Evolutionary conservation across 2,888 invertebrate species (phyloP).

Genomic region (Mesochorus sp.): DNA sequence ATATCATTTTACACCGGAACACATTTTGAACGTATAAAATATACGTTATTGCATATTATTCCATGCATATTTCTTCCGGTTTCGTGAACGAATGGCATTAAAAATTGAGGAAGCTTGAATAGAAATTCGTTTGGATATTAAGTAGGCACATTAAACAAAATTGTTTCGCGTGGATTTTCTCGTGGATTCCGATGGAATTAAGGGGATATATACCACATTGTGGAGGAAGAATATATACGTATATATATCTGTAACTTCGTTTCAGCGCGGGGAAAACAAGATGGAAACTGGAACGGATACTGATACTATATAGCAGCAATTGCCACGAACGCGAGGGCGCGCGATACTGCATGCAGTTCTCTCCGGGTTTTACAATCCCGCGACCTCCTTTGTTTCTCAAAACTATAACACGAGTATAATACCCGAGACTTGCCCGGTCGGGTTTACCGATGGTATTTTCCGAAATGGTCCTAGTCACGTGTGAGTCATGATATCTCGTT

Average conservation of each 20-base stretch:
- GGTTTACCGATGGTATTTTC: conserved; percentile 3
- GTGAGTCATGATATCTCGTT: not conserved
- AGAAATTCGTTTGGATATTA: conserved; percentile 19
- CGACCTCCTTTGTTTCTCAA: conserved; percentile 14
- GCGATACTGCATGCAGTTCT: not conserved
- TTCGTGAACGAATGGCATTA: too few relatives aligned
- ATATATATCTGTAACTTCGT: too few relatives aligned
- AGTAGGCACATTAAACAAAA: conserved; percentile 3
- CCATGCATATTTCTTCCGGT: too few relatives aligned
- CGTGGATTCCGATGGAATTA: conserved; percentile 22
- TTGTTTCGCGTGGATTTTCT: conserved; percentile 16
- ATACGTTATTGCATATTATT: too few relatives aligned
- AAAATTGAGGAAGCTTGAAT: too few relatives aligned
- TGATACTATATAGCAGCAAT: too few relatives aligned
- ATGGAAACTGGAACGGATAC: conserved; percentile 32
- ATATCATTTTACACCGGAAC: too few relatives aligned
- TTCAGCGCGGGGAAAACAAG: not conserved
- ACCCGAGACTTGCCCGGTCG: not conserved
- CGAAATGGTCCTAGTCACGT: not conserved
- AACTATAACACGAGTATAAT: conserved; percentile 23
- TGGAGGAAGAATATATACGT: too few relatives aligned
- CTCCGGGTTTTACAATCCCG: conserved; percentile 7
- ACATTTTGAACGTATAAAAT: too few relatives aligned
- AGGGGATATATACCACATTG: too few relatives aligned
- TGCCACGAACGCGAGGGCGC: conserved; percentile 26